Evolutionary conservation across 2,797 vertebrate species (phyloP), one percentile per base, ranked within the genome.

Genomic region (Enteromius argenteus): DNA sequence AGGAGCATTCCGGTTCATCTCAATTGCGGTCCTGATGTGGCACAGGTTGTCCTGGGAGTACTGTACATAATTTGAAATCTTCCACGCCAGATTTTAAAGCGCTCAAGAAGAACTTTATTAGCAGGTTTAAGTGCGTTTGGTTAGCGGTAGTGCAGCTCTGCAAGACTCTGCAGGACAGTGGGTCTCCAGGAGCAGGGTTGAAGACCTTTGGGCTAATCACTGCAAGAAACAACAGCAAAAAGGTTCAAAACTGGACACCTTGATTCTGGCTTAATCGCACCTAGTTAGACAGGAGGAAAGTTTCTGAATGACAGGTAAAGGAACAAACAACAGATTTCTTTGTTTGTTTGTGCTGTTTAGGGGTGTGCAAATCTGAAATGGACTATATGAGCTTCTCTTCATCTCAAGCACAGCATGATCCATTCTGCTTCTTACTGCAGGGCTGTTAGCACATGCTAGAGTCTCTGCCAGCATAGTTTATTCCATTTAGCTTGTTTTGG

Each of bases 391-490:
- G 51, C 32, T 23, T 74, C 9, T 74, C 27, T 53, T 27, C 6
- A 23, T 76, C 53, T 58, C 13, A 39, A 42, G 35, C n/a, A 17
- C 35, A 76, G n/a, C 6, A 39, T 58, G 7, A 39, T 76, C 39
- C 1, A 76, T 60, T 58, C n/a, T 39, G 21, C 73, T 58, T 42
- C 56, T 76, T 39, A 60, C 51, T 76, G 35, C n/a, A 60, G n/a
- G 39, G n/a, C n/a, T 42, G 58, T 23, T 23, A 39, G 51, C 11
- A 75, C 13, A 75, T 56, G 30, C 49, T 46, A n/a, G 21, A 30
- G 51, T 39, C 32, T 76, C 37, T 53, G 4, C 27, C 6, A 30
- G 67, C 23, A 14, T 71, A 58, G 35, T 44, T 11, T 44, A 27
- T 5, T 64, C 27, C 58, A 69, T 15, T 58, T 76, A 10, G 35